These are phyloP conservation scores for Odocoileus virginianus DNA, from an alignment of 2,113 vertebrate genomes.

Conservation along the genomic window DNA sequence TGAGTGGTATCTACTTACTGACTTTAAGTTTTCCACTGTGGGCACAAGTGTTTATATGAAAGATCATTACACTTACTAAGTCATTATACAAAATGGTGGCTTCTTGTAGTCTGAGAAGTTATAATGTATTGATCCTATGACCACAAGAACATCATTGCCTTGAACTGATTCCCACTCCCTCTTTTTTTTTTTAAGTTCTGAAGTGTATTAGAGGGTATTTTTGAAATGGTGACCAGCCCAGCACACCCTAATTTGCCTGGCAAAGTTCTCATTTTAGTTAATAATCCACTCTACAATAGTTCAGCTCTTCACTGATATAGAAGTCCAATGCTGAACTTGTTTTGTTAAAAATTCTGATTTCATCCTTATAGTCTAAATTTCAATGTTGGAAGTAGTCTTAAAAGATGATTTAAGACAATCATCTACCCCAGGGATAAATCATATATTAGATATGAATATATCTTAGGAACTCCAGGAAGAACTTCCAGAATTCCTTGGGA, in stretches of 20 bases:
- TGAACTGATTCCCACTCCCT: neutral
- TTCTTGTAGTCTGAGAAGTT: neutral
- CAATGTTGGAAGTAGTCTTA: neutral
- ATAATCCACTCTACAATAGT: neutral
- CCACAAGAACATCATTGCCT: neutral
- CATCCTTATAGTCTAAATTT: neutral
- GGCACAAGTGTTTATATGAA: neutral
- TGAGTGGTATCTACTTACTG: neutral
- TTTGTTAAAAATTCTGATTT: conserved; percentile 9
- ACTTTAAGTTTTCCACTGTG: neutral
- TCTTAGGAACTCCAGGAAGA: neutral
- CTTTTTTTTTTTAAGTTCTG: neutral
- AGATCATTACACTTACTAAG: neutral
- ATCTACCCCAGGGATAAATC: neutral
- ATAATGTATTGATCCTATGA: neutral
- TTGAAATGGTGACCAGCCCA: neutral
- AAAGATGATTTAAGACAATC: neutral
- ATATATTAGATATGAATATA: neutral
- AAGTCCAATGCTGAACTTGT: neutral
- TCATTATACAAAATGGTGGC: neutral
- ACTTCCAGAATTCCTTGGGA: neutral
- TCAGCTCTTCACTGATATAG: neutral
- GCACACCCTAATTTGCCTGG: neutral
- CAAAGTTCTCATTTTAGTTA: neutral
- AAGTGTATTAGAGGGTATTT: neutral